A percentile compares a stretch with the other conserved stretches of the same genome.
Conservation (phyloP, 1,140 invertebrate genomes). For the Drosophila ficusphila region DNA sequence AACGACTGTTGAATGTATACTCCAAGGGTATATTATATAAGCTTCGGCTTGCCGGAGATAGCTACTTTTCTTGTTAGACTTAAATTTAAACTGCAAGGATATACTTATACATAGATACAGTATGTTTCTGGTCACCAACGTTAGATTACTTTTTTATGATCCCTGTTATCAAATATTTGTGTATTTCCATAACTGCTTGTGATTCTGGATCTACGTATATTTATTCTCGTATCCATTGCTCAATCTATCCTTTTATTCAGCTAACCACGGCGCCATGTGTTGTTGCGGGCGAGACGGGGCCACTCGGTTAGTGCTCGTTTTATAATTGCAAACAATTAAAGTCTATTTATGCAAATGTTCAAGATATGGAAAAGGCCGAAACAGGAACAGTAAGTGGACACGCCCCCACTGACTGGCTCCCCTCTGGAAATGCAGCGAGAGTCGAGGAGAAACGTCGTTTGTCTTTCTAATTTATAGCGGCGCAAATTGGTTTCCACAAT, state of each 20-base stretch:
- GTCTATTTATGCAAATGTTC: conserved; percentile 82
- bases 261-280: conserved; percentile 3
- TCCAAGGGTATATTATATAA: no score
- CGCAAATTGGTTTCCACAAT: conserved; percentile 82
- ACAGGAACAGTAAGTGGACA: conserved; percentile 56
- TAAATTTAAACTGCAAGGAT: no score
- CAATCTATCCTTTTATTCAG: not conserved
- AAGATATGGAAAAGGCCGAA: conserved; percentile 62
- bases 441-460: conserved; percentile 51
- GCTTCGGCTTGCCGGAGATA: no score
- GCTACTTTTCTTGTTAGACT: no score
- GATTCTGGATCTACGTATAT: no score
- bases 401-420: conserved; percentile 29
- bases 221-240: not conserved
- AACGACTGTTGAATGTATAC: no score
- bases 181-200: no score
- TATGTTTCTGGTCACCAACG: no score
- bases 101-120: no score
- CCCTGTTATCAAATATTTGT: no score
- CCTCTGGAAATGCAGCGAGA: conserved; percentile 1
- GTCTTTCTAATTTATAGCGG: conserved; percentile 81
- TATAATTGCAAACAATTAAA: conserved; percentile 83
- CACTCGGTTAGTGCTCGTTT: conserved; percentile 45
- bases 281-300: conserved; percentile 8
- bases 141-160: no score